Base-by-base conservation (phyloP, 2,797 vertebrate genomes). In the Carapus acus region DNA sequence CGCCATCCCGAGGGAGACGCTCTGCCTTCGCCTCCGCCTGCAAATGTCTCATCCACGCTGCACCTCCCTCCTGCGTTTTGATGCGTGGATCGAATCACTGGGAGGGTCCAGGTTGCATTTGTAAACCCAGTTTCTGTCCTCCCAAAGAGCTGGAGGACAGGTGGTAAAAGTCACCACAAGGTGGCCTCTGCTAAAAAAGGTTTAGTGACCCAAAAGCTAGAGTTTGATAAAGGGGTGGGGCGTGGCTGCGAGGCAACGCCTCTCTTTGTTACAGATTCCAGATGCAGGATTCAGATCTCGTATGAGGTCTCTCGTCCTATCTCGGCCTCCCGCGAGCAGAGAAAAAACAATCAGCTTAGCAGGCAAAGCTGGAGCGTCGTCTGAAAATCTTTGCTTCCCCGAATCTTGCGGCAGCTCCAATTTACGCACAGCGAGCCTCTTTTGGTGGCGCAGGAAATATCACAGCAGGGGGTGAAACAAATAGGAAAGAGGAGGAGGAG, bases 401-500 rank as follows among this genome's bases (percentile, higher is more conserved):
- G 64, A 58, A 41, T 27, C 67, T n/a, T 62, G 16, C 50, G 37
- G 63, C 58, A 58, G 29, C 12, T 33, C 49, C 49, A 22, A 62
- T 42, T 29, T 8, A 17, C 33, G 43, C 43, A 48, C 51, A 52
- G 33, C 23, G 34, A 48, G 38, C 40, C 27, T 44, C 48, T 42
- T 13, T 44, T 67, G 48, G 47, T 38, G 58, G 58, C 57, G 36
- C 40, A 52, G 54, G 52, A 62, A 64, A 51, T 40, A 36, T 1
- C 34, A 27, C 42, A 45, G 27, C 36, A 46, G 43, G 19, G 22
- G 7, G 19, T 4, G 31, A 9, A 33, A 33, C 8, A 33, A 33
- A 33, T 33, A 13, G 31, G 31, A 7, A 33, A 11, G 11, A 6
- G 31, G 43, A 34, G 53, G 41, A 49, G 46, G 29, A 22, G 2